A percentile compares a stretch with the other conserved stretches of the same genome.
phyloP scores from a whole-genome alignment of 2,888 invertebrate genomes.

The Isotomurus palustris region DNA sequence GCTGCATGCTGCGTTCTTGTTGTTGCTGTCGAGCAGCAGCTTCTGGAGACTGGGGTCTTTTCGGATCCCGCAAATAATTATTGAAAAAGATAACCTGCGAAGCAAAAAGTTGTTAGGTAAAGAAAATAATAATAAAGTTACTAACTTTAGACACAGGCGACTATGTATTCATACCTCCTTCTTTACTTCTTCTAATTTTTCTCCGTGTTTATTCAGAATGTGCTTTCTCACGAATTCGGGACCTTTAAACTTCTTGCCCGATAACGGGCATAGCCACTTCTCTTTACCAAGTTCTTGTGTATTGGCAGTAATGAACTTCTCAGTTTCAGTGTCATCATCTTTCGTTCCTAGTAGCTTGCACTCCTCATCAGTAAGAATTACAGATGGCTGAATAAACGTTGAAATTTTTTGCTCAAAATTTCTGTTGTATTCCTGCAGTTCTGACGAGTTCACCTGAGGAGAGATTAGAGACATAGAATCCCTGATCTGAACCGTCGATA shows the following conservation, averaged over 20 bases:
- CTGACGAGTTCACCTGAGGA: constrained; percentile 63
- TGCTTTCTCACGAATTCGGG: constrained; percentile 98
- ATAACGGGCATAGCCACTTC: constrained; percentile 94
- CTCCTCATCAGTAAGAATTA: constrained; percentile 66
- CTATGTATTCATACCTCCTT: constrained; percentile 64
- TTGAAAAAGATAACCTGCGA: constrained; percentile 86
- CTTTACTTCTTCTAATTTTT: constrained; percentile 94
- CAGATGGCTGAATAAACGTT: constrained; percentile 75
- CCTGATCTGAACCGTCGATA: neutral
- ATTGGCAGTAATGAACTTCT: constrained; percentile 91
- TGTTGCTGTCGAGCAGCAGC: constrained; percentile 47
- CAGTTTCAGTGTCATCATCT: constrained; percentile 70
- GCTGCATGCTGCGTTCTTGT: constrained; percentile 42
- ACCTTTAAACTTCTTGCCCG: constrained; percentile 97
- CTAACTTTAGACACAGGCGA: neutral
- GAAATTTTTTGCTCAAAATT: constrained; percentile 88
- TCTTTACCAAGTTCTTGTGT: constrained; percentile 95
- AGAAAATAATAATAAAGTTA: neutral
- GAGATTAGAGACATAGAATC: neutral
- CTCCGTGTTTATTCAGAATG: constrained; percentile 93
- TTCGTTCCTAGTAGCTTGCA: constrained; percentile 79
- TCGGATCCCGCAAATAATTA: constrained; percentile 88
- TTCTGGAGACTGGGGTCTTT: constrained; percentile 81
- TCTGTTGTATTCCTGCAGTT: constrained; percentile 68
- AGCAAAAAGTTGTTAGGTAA: neutral